Evolutionary conservation across 1,140 invertebrate species (phyloP), one percentile per base, ranked within the genome.

Genomic region (Diuraphis noxia): DNA sequence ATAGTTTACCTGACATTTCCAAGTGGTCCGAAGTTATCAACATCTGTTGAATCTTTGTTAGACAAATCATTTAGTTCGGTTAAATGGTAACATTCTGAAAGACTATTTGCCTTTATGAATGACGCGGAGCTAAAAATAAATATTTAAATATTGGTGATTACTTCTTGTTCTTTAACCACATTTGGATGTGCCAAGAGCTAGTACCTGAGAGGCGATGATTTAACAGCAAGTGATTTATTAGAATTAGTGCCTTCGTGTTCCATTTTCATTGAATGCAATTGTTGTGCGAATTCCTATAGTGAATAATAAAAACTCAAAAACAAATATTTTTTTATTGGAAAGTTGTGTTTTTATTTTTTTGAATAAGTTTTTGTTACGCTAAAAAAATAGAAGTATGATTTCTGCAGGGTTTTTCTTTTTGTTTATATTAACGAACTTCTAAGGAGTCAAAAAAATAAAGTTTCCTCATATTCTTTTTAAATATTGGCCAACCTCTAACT

Each of bases 71-170:
- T 95, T 93, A 82, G 38, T 95, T 96, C 88, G 96, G 93, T 93
- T 40, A 63, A 17, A 40, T 88, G 86, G 95, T 95, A 63, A 93
- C 93, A 92, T 93, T 97, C 97, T 36, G 96, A 96, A 93, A 97
- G 96, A 93, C 97, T 98, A 93, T 98, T 98, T 79, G 97, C 97
- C 94, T 98, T 98, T 93, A 98, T 98, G 93, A 98, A 98, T 4
- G 97, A 97, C 93, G 97, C 97, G 1, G 97, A 97, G 34, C 92
- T 93, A 72, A 23, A 49, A 92, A 92, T 92, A 92, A 91, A 91
- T 46, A 92, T 84, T 23, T 34, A 91, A 56, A 79, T 84, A 86
- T 36, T 63, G 30, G 38, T n/a, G 41, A 46, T 17, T 79, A 79
- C 21, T 43, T 46, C 46, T 89, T 9, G 25, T 40, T 5, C 1